Evolutionary conservation across 2,888 invertebrate species (phyloP), one percentile per base, ranked within the genome.

Genomic region (Julus scanicus): DNA sequence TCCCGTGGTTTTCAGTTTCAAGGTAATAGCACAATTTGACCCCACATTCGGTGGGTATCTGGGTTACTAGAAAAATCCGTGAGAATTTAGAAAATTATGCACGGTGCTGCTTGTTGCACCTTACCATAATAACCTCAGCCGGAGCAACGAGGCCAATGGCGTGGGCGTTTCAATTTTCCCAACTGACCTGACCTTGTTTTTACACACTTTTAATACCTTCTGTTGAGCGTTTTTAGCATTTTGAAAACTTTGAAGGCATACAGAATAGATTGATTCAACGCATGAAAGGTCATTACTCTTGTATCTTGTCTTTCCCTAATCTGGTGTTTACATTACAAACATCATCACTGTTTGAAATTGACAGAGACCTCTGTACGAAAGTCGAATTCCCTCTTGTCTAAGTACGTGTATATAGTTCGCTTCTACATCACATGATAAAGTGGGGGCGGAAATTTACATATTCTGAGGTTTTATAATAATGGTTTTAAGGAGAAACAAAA

Each of bases 181-280:
- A 71, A 29, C 11, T 71, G 71, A 71, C 71, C 71, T 71, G 71
- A 71, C 71, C 71, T 13, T 71, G 71, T 71, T 71, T 71, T 71
- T 29, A 15, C 53, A 17, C 53, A 53, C 53, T 53, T 53, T 71
- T 29, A 71, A 20, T n/a, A 29, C 71, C 9, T 71, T 29, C 8
- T 71, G 29, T 71, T 71, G 71, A 71, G 11, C 13, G 29, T 71
- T 71, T 44, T 44, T 5, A 44, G 44, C 44, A 44, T 44, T 71
- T 71, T 71, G 29, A 29, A 71, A 29, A 29, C 71, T n/a, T 9
- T 8, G 29, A 1, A 71, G 71, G 71, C 71, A 1, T 29, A 29
- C 71, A 29, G 71, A 71, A 29, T 20, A 29, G 71, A 29, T 29
- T 53, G 29, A 4, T 8, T 71, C 71, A 71, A 29, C 71, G 11